phyloP scores from a whole-genome alignment of 2,113 vertebrate genomes.

The Lophius piscatorius region DNA sequence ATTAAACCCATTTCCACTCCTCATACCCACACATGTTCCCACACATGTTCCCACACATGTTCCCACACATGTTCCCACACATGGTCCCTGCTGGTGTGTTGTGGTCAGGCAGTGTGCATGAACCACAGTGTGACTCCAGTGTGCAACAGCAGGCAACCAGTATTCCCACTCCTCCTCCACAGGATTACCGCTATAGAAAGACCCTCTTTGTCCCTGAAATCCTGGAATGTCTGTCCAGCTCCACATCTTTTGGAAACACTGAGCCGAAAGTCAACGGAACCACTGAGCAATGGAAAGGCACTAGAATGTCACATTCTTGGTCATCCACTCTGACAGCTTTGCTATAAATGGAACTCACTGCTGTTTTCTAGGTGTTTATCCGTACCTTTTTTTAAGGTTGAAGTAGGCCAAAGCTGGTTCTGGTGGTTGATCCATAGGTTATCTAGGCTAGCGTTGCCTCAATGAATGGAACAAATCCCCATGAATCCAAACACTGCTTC shows the following conservation, averaged over 20 bases:
- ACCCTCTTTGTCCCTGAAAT: constrained; percentile 66
- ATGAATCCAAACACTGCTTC: too few species aligned
- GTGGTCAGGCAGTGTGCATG: constrained; percentile 5
- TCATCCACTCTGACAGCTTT: too few species aligned
- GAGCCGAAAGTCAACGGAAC: constrained; percentile 75
- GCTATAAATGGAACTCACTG: too few species aligned
- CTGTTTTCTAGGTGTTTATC: too few species aligned
- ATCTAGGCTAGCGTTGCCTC: too few species aligned
- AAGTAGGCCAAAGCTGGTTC: too few species aligned
- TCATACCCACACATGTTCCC: neutral
- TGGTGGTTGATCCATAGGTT: too few species aligned
- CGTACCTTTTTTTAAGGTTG: too few species aligned
- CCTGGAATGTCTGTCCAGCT: constrained; percentile 67
- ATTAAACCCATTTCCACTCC: neutral
- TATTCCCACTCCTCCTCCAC: constrained; percentile 52
- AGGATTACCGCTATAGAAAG: constrained; percentile 73
- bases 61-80: too few species aligned
- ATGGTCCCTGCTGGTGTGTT: neutral
- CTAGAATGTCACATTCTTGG: constrained; percentile 49
- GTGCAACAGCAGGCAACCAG: neutral
- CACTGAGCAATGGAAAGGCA: constrained; percentile 58
- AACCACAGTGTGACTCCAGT: too few species aligned
- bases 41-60: neutral
- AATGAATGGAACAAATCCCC: too few species aligned
- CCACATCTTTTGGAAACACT: constrained; percentile 69